These are phyloP conservation scores for Hanleya hanleyi DNA, from an alignment of 2,888 invertebrate species.

Conservation along the genomic window DNA sequence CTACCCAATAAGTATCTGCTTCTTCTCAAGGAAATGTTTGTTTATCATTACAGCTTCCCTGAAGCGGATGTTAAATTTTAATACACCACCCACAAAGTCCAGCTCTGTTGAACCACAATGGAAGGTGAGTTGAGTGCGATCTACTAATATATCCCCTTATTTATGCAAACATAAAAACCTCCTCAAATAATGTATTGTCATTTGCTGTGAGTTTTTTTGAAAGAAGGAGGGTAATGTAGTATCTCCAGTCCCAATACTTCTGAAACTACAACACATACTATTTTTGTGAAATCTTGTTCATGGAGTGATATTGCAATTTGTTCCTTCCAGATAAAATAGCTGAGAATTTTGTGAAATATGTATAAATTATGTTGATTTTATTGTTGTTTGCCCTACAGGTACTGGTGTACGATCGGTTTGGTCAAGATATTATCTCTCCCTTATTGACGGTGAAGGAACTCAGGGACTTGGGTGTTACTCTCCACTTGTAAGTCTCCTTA, in stretches of 20 bases:
- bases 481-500: slow-evolving; percentile 93
- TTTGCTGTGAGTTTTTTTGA: too few relatives aligned
- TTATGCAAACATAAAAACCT: too few relatives aligned
- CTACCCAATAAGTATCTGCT: too few relatives aligned
- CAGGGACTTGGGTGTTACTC: slow-evolving; percentile 95
- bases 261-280: too few relatives aligned
- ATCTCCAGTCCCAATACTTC: too few relatives aligned
- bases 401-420: slow-evolving; percentile 94
- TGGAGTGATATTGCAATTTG: too few relatives aligned
- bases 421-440: slow-evolving; percentile 99
- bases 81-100: slow-evolving; percentile 84
- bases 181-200: too few relatives aligned
- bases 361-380: background rate
- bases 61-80: slow-evolving; percentile 96
- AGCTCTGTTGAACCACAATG: slow-evolving; percentile 91
- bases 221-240: too few relatives aligned
- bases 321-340: too few relatives aligned
- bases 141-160: too few relatives aligned
- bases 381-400: slow-evolving; percentile 77
- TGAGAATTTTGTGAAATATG: background rate
- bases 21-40: too few relatives aligned
- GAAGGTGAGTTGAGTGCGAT: slow-evolving; percentile 79
- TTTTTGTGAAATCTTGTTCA: too few relatives aligned
- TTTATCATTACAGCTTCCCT: slow-evolving; percentile 82
- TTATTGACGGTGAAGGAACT: slow-evolving; percentile 96